Conservation (phyloP, 2,888 invertebrate species). For the Drosophila macrothrix region DNA sequence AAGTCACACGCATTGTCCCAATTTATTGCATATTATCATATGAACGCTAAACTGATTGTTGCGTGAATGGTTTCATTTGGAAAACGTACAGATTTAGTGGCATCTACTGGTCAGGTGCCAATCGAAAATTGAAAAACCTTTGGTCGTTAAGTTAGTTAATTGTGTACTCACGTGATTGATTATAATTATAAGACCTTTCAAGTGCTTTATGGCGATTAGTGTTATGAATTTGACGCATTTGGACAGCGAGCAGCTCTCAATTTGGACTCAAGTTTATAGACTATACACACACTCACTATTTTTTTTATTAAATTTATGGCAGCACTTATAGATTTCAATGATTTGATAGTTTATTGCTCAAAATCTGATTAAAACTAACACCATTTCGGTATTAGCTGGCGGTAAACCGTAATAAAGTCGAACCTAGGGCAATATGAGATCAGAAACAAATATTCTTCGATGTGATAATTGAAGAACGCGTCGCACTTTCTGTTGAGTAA, state of each 20-base stretch:
- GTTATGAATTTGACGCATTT: background rate
- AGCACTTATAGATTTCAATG: slow-evolving; percentile 21
- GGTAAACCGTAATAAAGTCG: background rate
- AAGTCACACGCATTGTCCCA: slow-evolving; percentile 10
- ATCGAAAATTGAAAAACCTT: background rate
- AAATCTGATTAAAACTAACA: slow-evolving; percentile 27
- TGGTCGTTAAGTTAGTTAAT: slow-evolving; percentile 14
- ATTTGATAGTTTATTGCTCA: slow-evolving; percentile 13
- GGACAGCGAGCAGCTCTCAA: background rate
- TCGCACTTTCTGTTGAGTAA: slow-evolving; percentile 6
- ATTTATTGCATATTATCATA: slow-evolving; percentile 28
- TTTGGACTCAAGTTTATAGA: background rate
- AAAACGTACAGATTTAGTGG: slow-evolving; percentile 5
- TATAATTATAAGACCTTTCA: background rate
- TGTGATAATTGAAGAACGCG: slow-evolving; percentile 4
- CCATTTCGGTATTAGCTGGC: background rate
- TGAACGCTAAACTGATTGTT: slow-evolving; percentile 23
- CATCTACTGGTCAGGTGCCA: slow-evolving; percentile 22
- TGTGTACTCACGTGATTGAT: slow-evolving; percentile 19
- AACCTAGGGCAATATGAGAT: slow-evolving; percentile 34
- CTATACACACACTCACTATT: slow-evolving; percentile 12
- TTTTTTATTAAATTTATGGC: slow-evolving; percentile 18
- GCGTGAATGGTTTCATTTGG: slow-evolving; percentile 10
- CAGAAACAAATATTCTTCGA: background rate
- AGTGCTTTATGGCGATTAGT: background rate